These are phyloP conservation scores for Drosophila elegans DNA, from an alignment of 1,140 invertebrate genomes.

Conservation along the genomic window DNA sequence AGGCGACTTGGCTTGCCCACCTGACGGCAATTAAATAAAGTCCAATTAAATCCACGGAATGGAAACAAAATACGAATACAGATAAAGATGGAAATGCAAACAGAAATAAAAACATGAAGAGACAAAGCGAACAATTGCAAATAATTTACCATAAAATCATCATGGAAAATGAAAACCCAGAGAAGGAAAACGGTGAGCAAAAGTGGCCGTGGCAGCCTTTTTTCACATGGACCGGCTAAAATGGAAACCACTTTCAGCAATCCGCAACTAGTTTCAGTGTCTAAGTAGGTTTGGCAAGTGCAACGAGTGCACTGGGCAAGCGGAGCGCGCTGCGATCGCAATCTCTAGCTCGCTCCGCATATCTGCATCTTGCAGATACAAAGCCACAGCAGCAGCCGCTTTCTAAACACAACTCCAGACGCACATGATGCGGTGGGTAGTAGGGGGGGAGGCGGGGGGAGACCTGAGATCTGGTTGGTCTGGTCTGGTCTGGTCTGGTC, in stretches of 20 bases:
- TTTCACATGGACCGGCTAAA: slow-evolving; percentile 25
- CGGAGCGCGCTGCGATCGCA: slow-evolving; percentile 42
- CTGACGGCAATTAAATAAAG: slow-evolving; percentile 49
- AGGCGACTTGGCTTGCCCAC: slow-evolving; percentile 19
- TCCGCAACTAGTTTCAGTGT: slow-evolving; percentile 53
- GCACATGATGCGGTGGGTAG: slow-evolving; percentile 9
- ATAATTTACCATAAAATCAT: slow-evolving; percentile 8
- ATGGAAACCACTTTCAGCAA: slow-evolving; percentile 36
- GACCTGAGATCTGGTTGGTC: slow-evolving; percentile 19
- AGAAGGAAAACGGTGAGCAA: slow-evolving; percentile 14
- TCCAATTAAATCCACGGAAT: slow-evolving; percentile 59
- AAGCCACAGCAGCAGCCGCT: slow-evolving; percentile 38
- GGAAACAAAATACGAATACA: slow-evolving; percentile 25
- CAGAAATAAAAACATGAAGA: slow-evolving; percentile 12
- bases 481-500: slow-evolving; percentile 10
- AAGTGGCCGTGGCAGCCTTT: slow-evolving; percentile 23
- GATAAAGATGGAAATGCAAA: slow-evolving; percentile 18
- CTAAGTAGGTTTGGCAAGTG: slow-evolving; percentile 55
- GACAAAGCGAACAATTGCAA: slow-evolving; percentile 21
- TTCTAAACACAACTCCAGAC: slow-evolving; percentile 63
- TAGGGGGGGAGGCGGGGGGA: slow-evolving; percentile 17
- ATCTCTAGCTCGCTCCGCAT: slow-evolving; percentile 17
- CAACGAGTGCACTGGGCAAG: slow-evolving; percentile 67
- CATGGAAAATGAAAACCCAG: slow-evolving; percentile 25
- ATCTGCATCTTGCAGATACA: slow-evolving; percentile 54